Base-by-base conservation (phyloP, 64 coral and sea anemone species). In the Exaiptasia diaphana region DNA sequence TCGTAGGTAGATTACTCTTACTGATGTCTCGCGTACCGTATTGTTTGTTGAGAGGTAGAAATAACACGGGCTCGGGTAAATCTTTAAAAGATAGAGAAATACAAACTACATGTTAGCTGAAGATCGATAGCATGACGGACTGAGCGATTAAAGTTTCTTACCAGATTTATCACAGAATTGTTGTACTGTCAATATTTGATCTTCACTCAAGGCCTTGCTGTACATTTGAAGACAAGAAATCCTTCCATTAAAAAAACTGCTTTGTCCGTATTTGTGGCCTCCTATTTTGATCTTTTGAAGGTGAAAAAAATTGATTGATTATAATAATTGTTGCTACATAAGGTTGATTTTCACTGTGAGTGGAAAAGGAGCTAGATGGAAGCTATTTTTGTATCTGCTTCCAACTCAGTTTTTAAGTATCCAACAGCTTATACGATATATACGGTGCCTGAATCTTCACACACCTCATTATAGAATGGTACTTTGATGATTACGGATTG, bases 161-260 rank as follows among this genome's bases (percentile, higher is more conserved):
- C n/a, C n/a, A n/a, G n/a, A n/a, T n/a, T n/a, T n/a, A n/a, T n/a
- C n/a, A n/a, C n/a, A n/a, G n/a, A n/a, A n/a, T n/a, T n/a, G n/a
- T n/a, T n/a, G n/a, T n/a, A n/a, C 27, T 41, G 69, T 69, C 23
- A 33, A 37, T 25, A 92, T 74, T 46, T 92, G 52, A 39, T 46
- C 25, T 58, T 81, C 75, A 40, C 53, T 92, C 54, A 92, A 61
- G 1, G 76, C 82, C 55, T 73, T 92, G 50, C 70, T 60, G 54
- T 76, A 92, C 5, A 92, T 57, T 50, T 92, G 90, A 52, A 92
- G 37, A 62, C 90, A 85, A 18, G 90, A 82, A 81, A 87, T 54
- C 5, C 90, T 75, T n/a, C 90, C 83, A 33, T 82, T 67, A 18
- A 86, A 92, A 31, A 65, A 73, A 12, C 71, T 82, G 4, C 32